These are phyloP conservation scores for Mayetiola destructor DNA, from an alignment of 2,888 invertebrate species.

Conservation along the genomic window DNA sequence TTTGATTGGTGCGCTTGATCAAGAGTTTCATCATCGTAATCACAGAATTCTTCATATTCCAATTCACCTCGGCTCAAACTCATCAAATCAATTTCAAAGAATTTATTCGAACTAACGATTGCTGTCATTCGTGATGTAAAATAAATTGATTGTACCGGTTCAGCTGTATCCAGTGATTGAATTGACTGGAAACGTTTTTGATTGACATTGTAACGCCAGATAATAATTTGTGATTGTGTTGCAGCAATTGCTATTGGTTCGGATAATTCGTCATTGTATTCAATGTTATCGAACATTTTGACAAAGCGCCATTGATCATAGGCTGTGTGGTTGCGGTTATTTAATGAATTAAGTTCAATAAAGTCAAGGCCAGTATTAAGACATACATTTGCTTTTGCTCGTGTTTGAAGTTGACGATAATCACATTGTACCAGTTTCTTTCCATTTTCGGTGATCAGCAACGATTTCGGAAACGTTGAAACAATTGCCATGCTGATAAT, in stretches of 20 bases:
- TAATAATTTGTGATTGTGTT: constrained; percentile 45
- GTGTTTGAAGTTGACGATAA: constrained; percentile 41
- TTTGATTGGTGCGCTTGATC: constrained; percentile 53
- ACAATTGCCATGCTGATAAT: constrained; percentile 49
- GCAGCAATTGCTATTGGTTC: constrained; percentile 43
- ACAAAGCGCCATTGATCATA: constrained; percentile 34
- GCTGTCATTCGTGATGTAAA: constrained; percentile 52
- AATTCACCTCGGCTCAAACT: constrained; percentile 52
- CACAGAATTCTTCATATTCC: constrained; percentile 63
- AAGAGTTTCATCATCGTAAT: constrained; percentile 51
- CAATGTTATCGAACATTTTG: constrained; percentile 25
- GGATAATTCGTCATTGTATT: constrained; percentile 30
- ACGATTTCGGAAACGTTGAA: constrained; percentile 40
- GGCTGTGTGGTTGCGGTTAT: constrained; percentile 27
- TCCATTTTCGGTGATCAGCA: constrained; percentile 48
- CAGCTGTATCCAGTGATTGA: constrained; percentile 57
- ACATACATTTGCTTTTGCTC: constrained; percentile 37
- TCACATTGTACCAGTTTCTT: constrained; percentile 44
- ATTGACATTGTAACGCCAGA: constrained; percentile 45
- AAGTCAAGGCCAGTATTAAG: constrained; percentile 35
- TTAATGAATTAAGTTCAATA: constrained; percentile 29
- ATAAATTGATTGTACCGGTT: constrained; percentile 59
- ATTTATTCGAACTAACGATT: constrained; percentile 70
- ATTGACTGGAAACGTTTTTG: constrained; percentile 45
- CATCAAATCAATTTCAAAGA: constrained; percentile 63